Conservation (phyloP, 2,797 vertebrate species). For the Gila robusta region DNA sequence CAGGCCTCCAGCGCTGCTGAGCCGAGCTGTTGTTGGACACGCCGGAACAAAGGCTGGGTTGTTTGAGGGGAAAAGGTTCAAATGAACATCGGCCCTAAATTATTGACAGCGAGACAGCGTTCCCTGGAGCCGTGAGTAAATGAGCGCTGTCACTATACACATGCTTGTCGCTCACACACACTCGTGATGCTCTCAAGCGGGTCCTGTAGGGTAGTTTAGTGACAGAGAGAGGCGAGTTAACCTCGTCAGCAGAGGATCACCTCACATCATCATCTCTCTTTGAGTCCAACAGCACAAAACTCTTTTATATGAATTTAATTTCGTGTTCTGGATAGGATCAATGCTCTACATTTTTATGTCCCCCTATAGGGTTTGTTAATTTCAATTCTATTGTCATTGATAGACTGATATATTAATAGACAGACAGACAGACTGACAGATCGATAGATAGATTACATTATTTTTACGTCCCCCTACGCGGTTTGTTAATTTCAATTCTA, state of each 20-base stretch:
- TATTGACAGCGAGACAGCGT: constrained; percentile 73
- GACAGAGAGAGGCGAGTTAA: not conserved
- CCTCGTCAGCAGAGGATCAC: not conserved
- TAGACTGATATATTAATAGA: no score
- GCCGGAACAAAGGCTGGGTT: constrained; percentile 72
- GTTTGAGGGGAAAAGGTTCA: constrained; percentile 74
- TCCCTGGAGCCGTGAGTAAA: constrained; percentile 81
- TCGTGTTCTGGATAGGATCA: not conserved
- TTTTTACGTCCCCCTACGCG: not conserved
- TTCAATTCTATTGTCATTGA: no score
- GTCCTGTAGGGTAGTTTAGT: constrained; percentile 1
- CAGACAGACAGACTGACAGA: no score
- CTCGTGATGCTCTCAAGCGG: not conserved
- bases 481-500: not conserved
- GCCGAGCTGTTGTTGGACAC: constrained; percentile 68
- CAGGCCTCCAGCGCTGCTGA: constrained; percentile 79
- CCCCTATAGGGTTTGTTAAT: not conserved
- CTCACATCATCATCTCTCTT: not conserved
- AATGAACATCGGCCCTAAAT: constrained; percentile 78
- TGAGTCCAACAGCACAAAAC: not conserved
- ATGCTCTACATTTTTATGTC: not conserved
- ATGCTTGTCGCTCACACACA: constrained; percentile 66
- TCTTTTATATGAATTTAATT: not conserved
- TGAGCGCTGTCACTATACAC: constrained; percentile 78
- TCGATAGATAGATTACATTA: no score